Percentiles rank a stretch among this genome's conserved stretches.
Conservation (phyloP, 2,113 vertebrate genomes). For the Pungitius pungitius region DNA sequence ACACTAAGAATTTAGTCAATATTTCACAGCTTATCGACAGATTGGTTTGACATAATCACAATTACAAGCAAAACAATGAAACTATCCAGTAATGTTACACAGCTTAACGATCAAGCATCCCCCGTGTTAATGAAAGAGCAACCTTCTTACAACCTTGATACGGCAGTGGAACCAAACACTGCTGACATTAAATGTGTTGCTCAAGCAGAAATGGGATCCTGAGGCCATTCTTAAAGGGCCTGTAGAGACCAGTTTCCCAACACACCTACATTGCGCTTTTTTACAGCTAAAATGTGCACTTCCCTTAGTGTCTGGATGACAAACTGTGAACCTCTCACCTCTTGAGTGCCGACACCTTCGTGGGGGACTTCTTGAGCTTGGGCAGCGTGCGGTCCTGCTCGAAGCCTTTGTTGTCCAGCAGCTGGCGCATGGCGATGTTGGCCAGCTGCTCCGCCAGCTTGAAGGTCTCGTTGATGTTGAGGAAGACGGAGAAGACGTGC, state of each 20-base stretch:
- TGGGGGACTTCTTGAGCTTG: conserved; percentile 95
- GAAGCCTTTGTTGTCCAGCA: conserved; percentile 96
- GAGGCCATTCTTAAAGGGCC: not conserved
- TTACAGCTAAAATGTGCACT: not conserved
- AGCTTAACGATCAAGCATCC: conserved; percentile 2
- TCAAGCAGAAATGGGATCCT: not conserved
- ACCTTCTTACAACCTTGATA: not conserved
- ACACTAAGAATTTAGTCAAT: conserved; percentile 1
- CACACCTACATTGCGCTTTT: not conserved
- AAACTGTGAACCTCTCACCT: conserved; percentile 81
- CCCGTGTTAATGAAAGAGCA: conserved; percentile 7
- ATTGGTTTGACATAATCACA: not conserved
- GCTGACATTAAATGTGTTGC: conserved; percentile 10
- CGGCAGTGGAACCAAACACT: not conserved
- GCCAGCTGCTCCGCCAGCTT: conserved; percentile 97
- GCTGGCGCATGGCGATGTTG: conserved; percentile 97
- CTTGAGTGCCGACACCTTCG: conserved; percentile 95
- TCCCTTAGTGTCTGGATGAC: not conserved
- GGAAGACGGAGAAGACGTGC: conserved; percentile 96
- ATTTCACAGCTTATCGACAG: not conserved
- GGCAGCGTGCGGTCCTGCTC: conserved; percentile 95
- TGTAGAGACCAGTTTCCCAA: not conserved
- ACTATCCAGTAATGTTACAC: not conserved
- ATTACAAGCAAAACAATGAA: not conserved
- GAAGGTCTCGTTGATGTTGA: conserved; percentile 97